Conservation (phyloP, 2,797 vertebrate species). For the Austrolebias charrua region DNA sequence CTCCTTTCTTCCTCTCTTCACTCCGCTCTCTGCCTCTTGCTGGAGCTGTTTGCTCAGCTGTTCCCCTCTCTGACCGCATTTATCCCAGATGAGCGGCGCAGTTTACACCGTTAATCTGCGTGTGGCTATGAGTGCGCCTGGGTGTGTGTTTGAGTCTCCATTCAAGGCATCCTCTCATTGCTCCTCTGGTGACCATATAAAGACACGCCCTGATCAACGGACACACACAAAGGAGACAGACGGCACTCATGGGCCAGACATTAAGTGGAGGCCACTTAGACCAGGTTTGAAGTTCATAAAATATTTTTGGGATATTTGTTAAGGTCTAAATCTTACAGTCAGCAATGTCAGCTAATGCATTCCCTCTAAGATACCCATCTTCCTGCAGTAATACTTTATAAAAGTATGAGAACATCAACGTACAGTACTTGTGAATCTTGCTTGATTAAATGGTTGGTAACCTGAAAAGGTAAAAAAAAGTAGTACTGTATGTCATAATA, state of each 20-base stretch:
- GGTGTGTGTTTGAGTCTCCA: slow-evolving; percentile 29
- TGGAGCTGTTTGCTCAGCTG: slow-evolving; percentile 74
- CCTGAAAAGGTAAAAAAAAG: neutral
- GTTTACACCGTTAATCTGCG: slow-evolving; percentile 74
- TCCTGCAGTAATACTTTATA: neutral
- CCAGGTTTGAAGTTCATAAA: slow-evolving; percentile 25
- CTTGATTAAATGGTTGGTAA: slow-evolving; percentile 14
- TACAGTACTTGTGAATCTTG: neutral
- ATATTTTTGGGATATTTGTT: slow-evolving; percentile 19
- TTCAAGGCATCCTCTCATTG: slow-evolving; percentile 53
- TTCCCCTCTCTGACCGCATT: slow-evolving; percentile 72
- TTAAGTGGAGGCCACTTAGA: slow-evolving; percentile 39
- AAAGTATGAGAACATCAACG: neutral
- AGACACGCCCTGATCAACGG: slow-evolving; percentile 63
- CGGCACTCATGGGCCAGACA: slow-evolving; percentile 13
- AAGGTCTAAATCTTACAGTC: slow-evolving; percentile 17
- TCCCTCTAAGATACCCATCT: slow-evolving; percentile 2
- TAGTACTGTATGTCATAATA: slow-evolving; percentile 20
- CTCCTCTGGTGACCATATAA: slow-evolving; percentile 55
- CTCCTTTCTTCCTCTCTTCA: slow-evolving; percentile 40
- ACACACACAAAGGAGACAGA: slow-evolving; percentile 27
- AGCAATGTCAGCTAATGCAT: neutral
- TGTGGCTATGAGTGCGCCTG: slow-evolving; percentile 31
- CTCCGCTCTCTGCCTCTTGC: slow-evolving; percentile 61
- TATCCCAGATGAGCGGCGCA: slow-evolving; percentile 74